Evolutionary conservation across 2,797 vertebrate species (phyloP).

Genomic region (Malurus leucopterus): DNA sequence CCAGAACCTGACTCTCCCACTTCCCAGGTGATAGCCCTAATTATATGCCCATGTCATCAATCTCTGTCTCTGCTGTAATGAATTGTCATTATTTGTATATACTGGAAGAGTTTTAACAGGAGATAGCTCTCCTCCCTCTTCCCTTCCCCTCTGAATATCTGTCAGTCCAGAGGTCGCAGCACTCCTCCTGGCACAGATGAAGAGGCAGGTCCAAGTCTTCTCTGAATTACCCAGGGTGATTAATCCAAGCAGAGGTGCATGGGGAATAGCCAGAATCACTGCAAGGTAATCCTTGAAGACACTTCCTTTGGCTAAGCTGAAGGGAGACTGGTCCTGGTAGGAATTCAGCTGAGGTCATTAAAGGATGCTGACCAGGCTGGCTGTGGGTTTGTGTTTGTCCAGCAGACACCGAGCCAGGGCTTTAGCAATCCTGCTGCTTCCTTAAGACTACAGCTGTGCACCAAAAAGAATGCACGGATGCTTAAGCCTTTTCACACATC

Average conservation of each 20-base stretch:
- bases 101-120: slow-evolving; percentile 32
- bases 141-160: background rate
- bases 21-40: slow-evolving; percentile 62
- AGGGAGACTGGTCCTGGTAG: background rate
- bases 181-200: background rate
- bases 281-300: background rate
- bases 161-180: background rate
- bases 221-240: background rate
- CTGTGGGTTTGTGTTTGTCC: background rate
- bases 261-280: background rate
- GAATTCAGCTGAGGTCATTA: background rate
- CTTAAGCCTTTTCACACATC: background rate
- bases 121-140: slow-evolving; percentile 14
- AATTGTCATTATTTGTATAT: slow-evolving; percentile 58
- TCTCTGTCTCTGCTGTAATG: slow-evolving; percentile 58
- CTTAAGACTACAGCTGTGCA: background rate
- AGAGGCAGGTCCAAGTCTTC: background rate
- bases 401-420: background rate
- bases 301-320: background rate
- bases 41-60: slow-evolving; percentile 57
- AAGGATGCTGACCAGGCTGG: background rate
- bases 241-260: background rate
- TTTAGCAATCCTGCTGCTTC: background rate
- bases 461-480: background rate
- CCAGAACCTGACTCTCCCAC: slow-evolving; percentile 55